Evolutionary conservation across 2,797 vertebrate genomes (phyloP), one percentile per base, ranked within the genome.

Genomic region (Notolabrus celidotus): DNA sequence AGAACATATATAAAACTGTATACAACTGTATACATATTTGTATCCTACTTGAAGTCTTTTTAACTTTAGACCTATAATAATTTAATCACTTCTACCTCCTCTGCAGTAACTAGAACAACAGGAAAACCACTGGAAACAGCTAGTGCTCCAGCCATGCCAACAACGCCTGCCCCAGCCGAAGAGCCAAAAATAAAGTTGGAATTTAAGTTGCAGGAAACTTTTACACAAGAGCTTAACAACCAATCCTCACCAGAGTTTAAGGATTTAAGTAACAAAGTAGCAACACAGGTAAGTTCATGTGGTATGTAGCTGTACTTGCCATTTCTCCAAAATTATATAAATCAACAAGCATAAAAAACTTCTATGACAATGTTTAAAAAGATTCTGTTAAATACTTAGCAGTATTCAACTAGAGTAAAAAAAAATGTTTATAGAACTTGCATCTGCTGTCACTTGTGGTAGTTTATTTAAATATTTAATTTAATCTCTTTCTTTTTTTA

Each of bases 251-350:
- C 17, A n/a, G 39, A 0, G 6, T 85, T 67, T 56, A 22, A n/a
- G 1, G 0, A 1, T 6, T 16, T 85, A 22, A 2, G 10, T 10
- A 0, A 10, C 0, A 2, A 1, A 10, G 50, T 86, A 6, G 27
- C 58, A 0, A 0, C 8, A 27, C 11, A 2, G 15, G 80, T 80
- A 51, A 80, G 77, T 46, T 39, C 11, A 31, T 11, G 25, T 16
- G 0, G 7, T 22, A 41, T n/a, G 0, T 20, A 20, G 7, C 10
- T 3, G 15, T 10, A 1, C 4, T 31, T 5, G 11, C 1, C 36
- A 1, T n/a, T 42, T 9, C n/a, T 42, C 17, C 9, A 8, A 9
- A n/a, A 10, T 42, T n/a, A 42, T 16, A 16, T 41, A 0, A n/a
- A 15, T 16, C 15, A 15, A 38, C 14, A 12, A 38, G 11, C 36